phyloP scores from a whole-genome alignment of 2,888 invertebrate species.

The Agrotis clavis region DNA sequence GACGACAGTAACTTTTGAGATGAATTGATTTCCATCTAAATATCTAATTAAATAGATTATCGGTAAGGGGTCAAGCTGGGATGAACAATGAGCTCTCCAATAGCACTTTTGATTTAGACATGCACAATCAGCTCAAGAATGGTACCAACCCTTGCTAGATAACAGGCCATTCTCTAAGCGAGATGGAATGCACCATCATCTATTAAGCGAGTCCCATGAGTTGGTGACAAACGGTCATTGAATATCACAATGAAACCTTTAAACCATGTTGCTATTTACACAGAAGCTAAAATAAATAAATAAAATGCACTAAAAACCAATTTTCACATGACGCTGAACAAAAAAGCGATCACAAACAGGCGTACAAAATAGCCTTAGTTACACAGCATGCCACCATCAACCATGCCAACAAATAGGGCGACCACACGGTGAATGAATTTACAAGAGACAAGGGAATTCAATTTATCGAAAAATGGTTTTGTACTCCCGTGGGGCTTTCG shows the following conservation, averaged over 20 bases:
- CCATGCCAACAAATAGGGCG: conserved; percentile 57
- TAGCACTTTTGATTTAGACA: not conserved
- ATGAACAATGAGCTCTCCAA: not conserved
- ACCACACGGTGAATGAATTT: conserved; percentile 71
- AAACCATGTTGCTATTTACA: conserved; percentile 7
- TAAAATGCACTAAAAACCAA: not conserved
- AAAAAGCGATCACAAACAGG: conserved; percentile 26
- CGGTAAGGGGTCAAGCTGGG: not conserved
- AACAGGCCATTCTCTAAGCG: not conserved
- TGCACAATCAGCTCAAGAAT: not conserved
- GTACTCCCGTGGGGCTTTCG: conserved; percentile 56
- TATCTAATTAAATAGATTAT: no score
- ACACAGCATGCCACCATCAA: conserved; percentile 49
- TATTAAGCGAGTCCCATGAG: not conserved
- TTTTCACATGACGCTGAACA: conserved; percentile 14
- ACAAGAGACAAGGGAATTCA: conserved; percentile 71
- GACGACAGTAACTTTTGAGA: no score
- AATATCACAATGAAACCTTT: not conserved
- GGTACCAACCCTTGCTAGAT: not conserved
- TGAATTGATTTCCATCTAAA: no score
- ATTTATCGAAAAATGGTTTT: conserved; percentile 74
- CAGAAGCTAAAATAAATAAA: not conserved
- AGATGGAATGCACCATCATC: not conserved
- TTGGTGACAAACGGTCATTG: not conserved
- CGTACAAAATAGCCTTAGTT: conserved; percentile 33